phyloP scores from a whole-genome alignment of 2,797 vertebrate genomes.

The Xyrichtys novacula region DNA sequence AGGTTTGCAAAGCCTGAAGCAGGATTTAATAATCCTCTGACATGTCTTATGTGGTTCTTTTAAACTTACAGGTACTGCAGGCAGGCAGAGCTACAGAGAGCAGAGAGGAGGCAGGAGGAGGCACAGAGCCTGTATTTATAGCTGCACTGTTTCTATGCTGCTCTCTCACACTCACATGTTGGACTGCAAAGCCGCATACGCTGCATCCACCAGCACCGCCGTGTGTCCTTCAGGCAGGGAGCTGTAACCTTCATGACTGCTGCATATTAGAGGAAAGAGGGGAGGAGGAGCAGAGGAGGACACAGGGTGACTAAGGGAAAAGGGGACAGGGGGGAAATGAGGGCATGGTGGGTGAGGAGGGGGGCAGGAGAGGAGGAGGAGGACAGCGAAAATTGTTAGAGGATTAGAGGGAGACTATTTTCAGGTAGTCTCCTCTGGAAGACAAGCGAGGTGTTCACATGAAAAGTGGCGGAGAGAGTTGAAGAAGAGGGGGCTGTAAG shows the following conservation, averaged over 20 bases:
- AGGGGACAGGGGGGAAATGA: constrained; percentile 16
- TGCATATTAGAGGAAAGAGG: constrained; percentile 61
- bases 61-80: constrained; percentile 41
- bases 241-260: constrained; percentile 68
- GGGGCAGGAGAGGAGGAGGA: neutral
- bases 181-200: constrained; percentile 58
- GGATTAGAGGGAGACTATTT: neutral
- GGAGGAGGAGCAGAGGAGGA: constrained; percentile 38
- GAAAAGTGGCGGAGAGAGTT: neutral
- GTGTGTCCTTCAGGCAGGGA: constrained; percentile 65
- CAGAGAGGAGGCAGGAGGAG: constrained; percentile 24
- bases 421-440: neutral
- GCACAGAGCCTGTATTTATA: constrained; percentile 66
- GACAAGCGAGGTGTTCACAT: neutral
- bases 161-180: constrained; percentile 56
- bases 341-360: constrained; percentile 3
- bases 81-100: constrained; percentile 23
- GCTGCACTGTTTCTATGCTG: constrained; percentile 66
- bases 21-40: constrained; percentile 32
- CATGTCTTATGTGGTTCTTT: constrained; percentile 22
- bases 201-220: constrained; percentile 39
- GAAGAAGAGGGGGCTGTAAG: neutral
- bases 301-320: constrained; percentile 35
- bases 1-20: constrained; percentile 28
- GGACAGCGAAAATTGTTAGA: neutral